Conservation (phyloP, 2,888 invertebrate genomes). For the Drosophila colorata region DNA sequence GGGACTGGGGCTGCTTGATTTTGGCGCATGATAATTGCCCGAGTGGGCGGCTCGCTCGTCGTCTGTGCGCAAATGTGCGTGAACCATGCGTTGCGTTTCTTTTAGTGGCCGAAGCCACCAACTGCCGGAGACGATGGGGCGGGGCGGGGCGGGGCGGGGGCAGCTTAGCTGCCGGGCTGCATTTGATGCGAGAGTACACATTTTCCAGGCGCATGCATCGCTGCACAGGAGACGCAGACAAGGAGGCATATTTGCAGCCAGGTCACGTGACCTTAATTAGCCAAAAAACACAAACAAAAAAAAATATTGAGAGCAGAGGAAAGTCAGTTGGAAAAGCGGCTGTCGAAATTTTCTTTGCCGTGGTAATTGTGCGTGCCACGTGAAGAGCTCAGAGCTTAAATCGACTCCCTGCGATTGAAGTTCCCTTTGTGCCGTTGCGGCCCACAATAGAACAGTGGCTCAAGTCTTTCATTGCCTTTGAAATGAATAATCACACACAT, state of each 20-base stretch:
- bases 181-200: constrained; percentile 60
- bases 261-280: constrained; percentile 77
- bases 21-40: constrained; percentile 67
- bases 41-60: constrained; percentile 31
- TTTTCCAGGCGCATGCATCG: constrained; percentile 67
- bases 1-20: constrained; percentile 41
- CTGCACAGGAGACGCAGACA: constrained; percentile 51
- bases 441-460: constrained; percentile 1
- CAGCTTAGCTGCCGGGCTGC: constrained; percentile 44
- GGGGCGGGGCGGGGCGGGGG: background rate
- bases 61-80: constrained; percentile 62
- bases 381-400: constrained; percentile 34
- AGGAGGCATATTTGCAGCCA: constrained; percentile 36
- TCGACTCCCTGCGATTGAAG: constrained; percentile 21
- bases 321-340: constrained; percentile 35
- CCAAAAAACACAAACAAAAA: constrained; percentile 32
- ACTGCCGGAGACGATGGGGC: background rate
- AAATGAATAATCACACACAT: constrained; percentile 6
- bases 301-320: constrained; percentile 1
- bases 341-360: constrained; percentile 29
- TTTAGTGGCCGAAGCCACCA: constrained; percentile 31
- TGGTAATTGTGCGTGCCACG: constrained; percentile 57
- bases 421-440: constrained; percentile 30
- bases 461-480: constrained; percentile 20
- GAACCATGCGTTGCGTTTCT: constrained; percentile 56